A percentile compares a stretch with the other conserved stretches of the same genome.
Conservation (phyloP, 2,888 invertebrate species). For the Germaria angustata region DNA sequence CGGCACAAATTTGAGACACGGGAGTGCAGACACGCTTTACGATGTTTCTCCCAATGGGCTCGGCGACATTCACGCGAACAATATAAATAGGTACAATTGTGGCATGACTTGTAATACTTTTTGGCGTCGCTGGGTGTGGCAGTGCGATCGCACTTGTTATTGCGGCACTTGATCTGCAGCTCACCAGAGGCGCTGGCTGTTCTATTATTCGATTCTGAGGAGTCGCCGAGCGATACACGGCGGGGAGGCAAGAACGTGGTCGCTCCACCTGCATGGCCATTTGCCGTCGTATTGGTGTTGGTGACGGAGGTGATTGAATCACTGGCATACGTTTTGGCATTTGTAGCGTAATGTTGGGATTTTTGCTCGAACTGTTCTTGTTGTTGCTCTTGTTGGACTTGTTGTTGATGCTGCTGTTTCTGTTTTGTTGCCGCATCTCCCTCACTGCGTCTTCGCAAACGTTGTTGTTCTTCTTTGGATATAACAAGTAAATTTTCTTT, state of each 20-base stretch:
- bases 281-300: slow-evolving; percentile 63
- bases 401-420: slow-evolving; percentile 71
- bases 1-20: slow-evolving; percentile 94
- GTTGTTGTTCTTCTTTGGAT: slow-evolving; percentile 75
- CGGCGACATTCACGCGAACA: slow-evolving; percentile 95
- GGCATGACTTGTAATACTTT: slow-evolving; percentile 92
- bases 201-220: slow-evolving; percentile 78
- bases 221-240: slow-evolving; percentile 84
- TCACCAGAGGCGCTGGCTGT: slow-evolving; percentile 72
- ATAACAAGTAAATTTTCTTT: slow-evolving; percentile 72
- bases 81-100: slow-evolving; percentile 96
- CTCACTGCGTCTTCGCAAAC: slow-evolving; percentile 83
- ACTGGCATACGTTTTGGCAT: slow-evolving; percentile 64
- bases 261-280: slow-evolving; percentile 57
- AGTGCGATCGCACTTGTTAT: slow-evolving; percentile 89
- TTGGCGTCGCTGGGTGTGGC: slow-evolving; percentile 88
- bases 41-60: slow-evolving; percentile 95
- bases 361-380: slow-evolving; percentile 66
- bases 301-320: slow-evolving; percentile 64
- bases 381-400: slow-evolving; percentile 66
- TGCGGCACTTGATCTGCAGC: slow-evolving; percentile 86
- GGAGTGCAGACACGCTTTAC: slow-evolving; percentile 93
- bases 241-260: slow-evolving; percentile 76
- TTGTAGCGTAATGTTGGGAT: slow-evolving; percentile 58
- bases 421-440: slow-evolving; percentile 81